Conservation (phyloP, 2,888 invertebrate species). For the Psylliodes chrysocephalus region DNA sequence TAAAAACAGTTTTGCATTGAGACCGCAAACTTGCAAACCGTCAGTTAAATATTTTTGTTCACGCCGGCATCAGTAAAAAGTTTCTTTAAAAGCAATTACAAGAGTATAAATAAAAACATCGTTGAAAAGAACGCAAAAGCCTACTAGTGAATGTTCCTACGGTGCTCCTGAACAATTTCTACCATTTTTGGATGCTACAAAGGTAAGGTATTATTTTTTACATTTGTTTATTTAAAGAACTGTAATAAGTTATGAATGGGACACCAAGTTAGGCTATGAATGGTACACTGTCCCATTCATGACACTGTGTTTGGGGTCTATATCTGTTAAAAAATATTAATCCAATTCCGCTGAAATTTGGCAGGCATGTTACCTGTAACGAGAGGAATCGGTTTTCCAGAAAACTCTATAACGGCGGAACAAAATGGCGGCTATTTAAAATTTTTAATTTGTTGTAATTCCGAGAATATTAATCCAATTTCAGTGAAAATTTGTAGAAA, state of each 20-base stretch:
- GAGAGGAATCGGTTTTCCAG: no score
- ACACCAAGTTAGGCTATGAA: not conserved
- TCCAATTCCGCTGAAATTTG: no score
- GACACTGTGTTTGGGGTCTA: not conserved
- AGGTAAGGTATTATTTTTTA: not conserved
- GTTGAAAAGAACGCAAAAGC: not conserved
- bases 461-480: no score
- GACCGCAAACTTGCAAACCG: not conserved
- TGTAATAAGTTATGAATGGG: not conserved
- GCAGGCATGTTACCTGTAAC: no score
- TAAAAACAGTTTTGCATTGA: not conserved
- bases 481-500: no score
- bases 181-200: not conserved
- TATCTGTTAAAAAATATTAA: no score
- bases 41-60: not conserved
- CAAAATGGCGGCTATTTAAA: no score
- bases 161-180: not conserved
- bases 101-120: not conserved
- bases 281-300: not conserved
- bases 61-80: not conserved
- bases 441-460: no score
- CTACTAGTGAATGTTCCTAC: not conserved
- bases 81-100: not conserved
- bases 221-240: not conserved
- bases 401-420: no score